A percentile compares a stretch with the other conserved stretches of the same genome.
phyloP scores from a whole-genome alignment of 2,113 vertebrate genomes.

The Takifugu bimaculatus region DNA sequence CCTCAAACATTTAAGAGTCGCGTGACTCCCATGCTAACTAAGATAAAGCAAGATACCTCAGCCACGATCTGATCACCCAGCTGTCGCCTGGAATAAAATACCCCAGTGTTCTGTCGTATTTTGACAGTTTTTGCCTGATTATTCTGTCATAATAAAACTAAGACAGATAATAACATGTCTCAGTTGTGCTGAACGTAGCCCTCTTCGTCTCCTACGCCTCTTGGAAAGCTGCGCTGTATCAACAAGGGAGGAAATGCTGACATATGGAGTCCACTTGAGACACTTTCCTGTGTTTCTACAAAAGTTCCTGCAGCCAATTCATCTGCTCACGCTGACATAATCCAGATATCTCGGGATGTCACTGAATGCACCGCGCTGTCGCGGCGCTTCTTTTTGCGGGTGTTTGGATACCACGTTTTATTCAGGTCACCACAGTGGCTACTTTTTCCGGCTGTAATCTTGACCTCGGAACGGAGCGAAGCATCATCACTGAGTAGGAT shows the following conservation, averaged over 20 bases:
- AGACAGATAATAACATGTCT: conserved; percentile 16
- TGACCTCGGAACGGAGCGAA: conserved; percentile 33
- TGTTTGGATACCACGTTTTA: conserved; percentile 15
- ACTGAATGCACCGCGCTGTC: conserved; percentile 17
- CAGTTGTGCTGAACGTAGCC: conserved; percentile 19
- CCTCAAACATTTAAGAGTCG: too few relatives aligned
- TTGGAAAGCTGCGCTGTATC: conserved; percentile 38
- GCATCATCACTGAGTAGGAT: conserved; percentile 33
- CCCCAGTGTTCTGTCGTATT: not conserved
- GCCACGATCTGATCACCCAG: too few relatives aligned
- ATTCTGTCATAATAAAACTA: conserved; percentile 19
- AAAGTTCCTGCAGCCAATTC: conserved; percentile 20
- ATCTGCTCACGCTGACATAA: conserved; percentile 21
- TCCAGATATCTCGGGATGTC: conserved; percentile 25
- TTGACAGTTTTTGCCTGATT: not conserved
- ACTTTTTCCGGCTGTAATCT: conserved; percentile 56
- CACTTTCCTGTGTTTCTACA: conserved; percentile 39
- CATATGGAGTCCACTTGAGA: conserved; percentile 43
- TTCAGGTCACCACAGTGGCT: conserved; percentile 31
- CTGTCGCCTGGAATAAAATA: too few relatives aligned
- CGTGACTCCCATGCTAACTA: too few relatives aligned
- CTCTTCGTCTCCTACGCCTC: conserved; percentile 6
- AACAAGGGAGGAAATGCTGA: conserved; percentile 25
- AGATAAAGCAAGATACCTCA: too few relatives aligned
- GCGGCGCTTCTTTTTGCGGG: conserved; percentile 7